A percentile compares a stretch with the other conserved stretches of the same genome.
These are phyloP conservation scores for Aporophyla lueneburgensis DNA, from an alignment of 2,888 invertebrate species.

Conservation along the genomic window DNA sequence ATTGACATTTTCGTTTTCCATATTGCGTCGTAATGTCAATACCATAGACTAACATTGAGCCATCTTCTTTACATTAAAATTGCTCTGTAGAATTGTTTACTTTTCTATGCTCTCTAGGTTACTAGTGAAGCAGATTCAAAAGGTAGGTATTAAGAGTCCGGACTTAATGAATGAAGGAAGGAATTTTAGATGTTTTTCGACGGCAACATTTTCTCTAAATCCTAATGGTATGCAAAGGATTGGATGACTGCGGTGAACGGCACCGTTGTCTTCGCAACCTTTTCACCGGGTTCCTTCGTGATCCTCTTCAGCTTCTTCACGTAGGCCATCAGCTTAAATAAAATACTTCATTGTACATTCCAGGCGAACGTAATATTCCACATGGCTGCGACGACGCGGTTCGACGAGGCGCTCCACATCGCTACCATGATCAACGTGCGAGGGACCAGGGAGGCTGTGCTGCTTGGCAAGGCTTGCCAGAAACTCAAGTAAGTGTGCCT, in stretches of 20 bases:
- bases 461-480: constrained; percentile 93
- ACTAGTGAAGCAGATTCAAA: neutral
- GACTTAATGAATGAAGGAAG: neutral
- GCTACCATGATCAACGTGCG: constrained; percentile 96
- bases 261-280: no score
- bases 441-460: constrained; percentile 95
- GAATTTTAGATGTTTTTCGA: neutral
- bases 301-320: no score
- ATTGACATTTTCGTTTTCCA: no score
- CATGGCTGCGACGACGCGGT: constrained; percentile 62
- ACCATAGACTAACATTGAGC: no score
- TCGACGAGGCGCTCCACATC: constrained; percentile 72
- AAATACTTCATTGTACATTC: neutral
- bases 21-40: no score
- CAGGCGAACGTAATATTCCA: constrained; percentile 60
- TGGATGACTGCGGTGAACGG: no score
- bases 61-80: no score
- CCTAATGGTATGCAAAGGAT: no score
- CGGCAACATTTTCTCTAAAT: no score
- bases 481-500: constrained; percentile 86
- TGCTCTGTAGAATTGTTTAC: no score
- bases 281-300: no score
- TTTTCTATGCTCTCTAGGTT: neutral
- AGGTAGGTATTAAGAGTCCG: neutral
- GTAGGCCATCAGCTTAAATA: no score